Percentiles rank a stretch among this genome's conserved stretches.
phyloP scores from a whole-genome alignment of 2,888 invertebrate genomes.

The Heliconius aoede region DNA sequence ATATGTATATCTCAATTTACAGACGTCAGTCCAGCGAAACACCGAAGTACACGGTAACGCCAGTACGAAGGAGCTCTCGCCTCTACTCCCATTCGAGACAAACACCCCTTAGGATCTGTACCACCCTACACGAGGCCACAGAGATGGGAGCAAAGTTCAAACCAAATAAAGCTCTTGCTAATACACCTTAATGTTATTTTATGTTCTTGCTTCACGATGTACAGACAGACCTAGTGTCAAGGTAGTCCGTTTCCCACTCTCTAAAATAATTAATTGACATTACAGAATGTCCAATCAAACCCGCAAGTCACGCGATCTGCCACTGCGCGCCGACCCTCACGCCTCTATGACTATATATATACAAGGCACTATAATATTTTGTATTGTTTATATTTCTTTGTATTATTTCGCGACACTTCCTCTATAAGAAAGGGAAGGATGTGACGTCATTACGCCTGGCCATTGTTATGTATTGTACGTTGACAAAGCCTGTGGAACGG shows the following conservation, averaged over 20 bases:
- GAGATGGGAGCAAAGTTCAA: constrained; percentile 55
- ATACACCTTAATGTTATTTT: constrained; percentile 53
- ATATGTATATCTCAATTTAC: constrained; percentile 33
- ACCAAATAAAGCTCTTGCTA: constrained; percentile 56
- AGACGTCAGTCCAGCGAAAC: constrained; percentile 53
- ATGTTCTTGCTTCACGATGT: too few relatives aligned
- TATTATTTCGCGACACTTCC: background rate
- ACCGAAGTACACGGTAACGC: constrained; percentile 71
- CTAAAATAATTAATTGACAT: too few relatives aligned
- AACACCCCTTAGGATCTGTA: constrained; percentile 56
- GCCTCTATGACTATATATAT: too few relatives aligned
- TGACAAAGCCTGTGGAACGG: background rate
- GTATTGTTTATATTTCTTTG: background rate
- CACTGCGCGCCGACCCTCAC: background rate
- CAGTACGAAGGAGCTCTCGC: constrained; percentile 77
- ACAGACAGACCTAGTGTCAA: background rate
- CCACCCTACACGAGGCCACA: constrained; percentile 54
- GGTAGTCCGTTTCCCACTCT: too few relatives aligned
- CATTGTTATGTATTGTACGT: background rate
- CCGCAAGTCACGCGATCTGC: too few relatives aligned
- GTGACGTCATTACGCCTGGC: background rate
- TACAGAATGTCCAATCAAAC: too few relatives aligned
- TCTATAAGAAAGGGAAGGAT: background rate
- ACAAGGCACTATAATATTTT: background rate
- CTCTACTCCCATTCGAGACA: constrained; percentile 52